phyloP scores from a whole-genome alignment of 2,888 invertebrate genomes.

The Cheilosia pagana region DNA sequence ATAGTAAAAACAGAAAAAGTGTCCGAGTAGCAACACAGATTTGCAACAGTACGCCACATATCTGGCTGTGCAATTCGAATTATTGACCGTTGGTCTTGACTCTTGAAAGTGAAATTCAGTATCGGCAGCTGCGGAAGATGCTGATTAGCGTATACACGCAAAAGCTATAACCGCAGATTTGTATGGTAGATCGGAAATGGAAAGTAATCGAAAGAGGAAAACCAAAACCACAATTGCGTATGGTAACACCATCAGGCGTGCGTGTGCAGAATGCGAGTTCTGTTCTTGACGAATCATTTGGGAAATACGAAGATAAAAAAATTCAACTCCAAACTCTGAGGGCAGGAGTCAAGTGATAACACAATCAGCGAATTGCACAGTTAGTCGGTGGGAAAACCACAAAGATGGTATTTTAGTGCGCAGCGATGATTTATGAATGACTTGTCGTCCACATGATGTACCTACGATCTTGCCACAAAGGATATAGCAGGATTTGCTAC shows the following conservation, averaged over 20 bases:
- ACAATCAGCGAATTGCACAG: neutral
- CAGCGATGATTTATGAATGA: too few species aligned
- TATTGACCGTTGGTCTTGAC: conserved; percentile 4
- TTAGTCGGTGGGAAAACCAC: neutral
- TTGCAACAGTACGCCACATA: neutral
- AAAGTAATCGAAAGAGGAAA: conserved; percentile 15
- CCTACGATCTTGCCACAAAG: too few species aligned
- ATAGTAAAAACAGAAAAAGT: neutral
- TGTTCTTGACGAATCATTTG: neutral
- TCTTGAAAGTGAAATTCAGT: neutral
- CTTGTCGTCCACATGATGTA: too few species aligned
- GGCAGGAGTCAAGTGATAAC: neutral
- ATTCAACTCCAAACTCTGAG: neutral
- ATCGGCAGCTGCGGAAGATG: neutral
- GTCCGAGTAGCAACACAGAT: conserved; percentile 40
- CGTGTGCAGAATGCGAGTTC: neutral
- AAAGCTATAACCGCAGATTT: conserved; percentile 6
- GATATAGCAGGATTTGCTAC: too few species aligned
- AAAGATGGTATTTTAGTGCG: neutral
- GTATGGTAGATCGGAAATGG: neutral
- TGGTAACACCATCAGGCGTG: neutral
- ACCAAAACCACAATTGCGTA: conserved; percentile 36
- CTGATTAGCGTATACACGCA: conserved; percentile 6
- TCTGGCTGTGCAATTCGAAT: conserved; percentile 13
- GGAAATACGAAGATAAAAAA: conserved; percentile 10